Evolutionary conservation across 2,888 invertebrate species (phyloP), one percentile per base, ranked within the genome.

Genomic region (Nomada fucata): DNA sequence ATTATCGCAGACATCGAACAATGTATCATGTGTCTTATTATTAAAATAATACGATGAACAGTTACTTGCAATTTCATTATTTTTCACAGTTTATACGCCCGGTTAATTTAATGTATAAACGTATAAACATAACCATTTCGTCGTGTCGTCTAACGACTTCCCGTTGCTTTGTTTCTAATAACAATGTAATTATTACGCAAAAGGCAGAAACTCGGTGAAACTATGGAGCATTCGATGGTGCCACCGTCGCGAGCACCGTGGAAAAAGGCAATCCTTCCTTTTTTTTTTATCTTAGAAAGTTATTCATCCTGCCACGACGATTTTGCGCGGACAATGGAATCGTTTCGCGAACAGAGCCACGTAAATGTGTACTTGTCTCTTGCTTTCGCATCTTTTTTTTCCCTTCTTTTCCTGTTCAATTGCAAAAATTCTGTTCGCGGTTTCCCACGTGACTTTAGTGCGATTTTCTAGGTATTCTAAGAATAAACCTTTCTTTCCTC

Each of bases 121-220:
- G 63, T 73, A 67, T 18, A 69, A 83, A 69, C 72, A 59, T 44
- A 55, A 53, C 53, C 70, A 57, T 53, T 68, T 75, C 70, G 73
- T 63, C 53, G 64, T 26, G 76, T 79, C 73, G 72, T 47, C 47
- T 84, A 85, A 84, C 65, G 68, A 85, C 85, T 85, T 85, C 85
- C 85, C 77, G 70, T 75, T 55, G 76, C 82, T 75, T 82, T 79
- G 85, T 79, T 82, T 71, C 74, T 77, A 85, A 85, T 85, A 79
- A 85, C 82, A 79, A 85, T 82, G 85, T 79, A 79, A 85, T 82
- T 82, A 85, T 85, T 85, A 85, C 85, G 85, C 85, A 85, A 85
- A 85, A 76, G 76, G 76, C 84, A 76, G 81, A 82, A 84, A 84
- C 85, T 59, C 81, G 78, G 85, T 85, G 85, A 85, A 85, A 85